Evolutionary conservation across 23 tunicate genomes (phyloP).

Genomic region (Clavelina lepadiformis): DNA sequence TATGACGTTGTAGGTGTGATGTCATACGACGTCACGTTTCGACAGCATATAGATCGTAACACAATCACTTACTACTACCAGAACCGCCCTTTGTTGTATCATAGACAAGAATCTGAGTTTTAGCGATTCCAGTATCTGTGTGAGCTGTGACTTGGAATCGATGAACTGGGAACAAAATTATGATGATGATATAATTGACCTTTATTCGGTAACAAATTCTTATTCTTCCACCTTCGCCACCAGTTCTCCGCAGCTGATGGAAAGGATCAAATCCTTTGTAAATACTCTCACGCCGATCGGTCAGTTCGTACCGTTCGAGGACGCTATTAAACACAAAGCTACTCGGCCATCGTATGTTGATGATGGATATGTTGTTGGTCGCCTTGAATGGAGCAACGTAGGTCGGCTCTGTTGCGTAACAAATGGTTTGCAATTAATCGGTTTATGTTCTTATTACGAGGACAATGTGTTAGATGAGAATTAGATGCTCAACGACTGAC

Average conservation of each 20-base stretch:
- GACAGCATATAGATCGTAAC: no score
- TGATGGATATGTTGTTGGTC: conserved; percentile 47
- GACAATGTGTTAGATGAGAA: not conserved
- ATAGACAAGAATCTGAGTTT: conserved; percentile 39
- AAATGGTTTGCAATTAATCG: not conserved
- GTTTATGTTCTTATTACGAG: not conserved
- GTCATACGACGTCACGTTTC: no score
- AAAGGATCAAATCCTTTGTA: conserved; percentile 32
- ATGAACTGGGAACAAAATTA: conserved; percentile 39
- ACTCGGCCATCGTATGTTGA: conserved; percentile 46
- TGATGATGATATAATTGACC: not conserved
- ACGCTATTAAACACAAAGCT: conserved; percentile 66
- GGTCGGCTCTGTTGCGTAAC: conserved; percentile 33
- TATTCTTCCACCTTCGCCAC: conserved; percentile 38
- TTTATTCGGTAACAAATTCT: no score
- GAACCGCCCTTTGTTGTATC: conserved; percentile 38
- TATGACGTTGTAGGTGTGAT: no score
- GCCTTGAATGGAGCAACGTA: conserved; percentile 39
- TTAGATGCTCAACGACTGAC: conserved; percentile 13
- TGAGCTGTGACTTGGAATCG: conserved; percentile 49
- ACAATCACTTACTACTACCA: not conserved
- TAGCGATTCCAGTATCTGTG: conserved; percentile 51
- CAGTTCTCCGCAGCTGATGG: conserved; percentile 41
- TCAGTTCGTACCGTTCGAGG: conserved; percentile 50
- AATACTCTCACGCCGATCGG: conserved; percentile 32